Evolutionary conservation across 2,113 vertebrate genomes (phyloP), one percentile per base, ranked within the genome.

Genomic region (Onychostoma macrolepis): DNA sequence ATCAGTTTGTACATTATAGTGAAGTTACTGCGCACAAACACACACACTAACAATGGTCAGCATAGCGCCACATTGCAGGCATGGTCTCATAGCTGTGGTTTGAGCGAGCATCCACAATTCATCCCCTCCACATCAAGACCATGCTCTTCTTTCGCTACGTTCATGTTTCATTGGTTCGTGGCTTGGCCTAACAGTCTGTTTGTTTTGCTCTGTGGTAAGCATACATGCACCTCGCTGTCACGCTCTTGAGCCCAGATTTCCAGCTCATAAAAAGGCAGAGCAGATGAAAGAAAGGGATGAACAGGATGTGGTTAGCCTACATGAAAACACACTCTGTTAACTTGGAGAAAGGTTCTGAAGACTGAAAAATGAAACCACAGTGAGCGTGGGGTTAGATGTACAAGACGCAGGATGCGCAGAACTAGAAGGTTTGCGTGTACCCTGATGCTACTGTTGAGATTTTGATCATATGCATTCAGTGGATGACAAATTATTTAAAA

Each of bases 261-360:
- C 41, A 63, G 28, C n/a, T 26, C 79, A 28, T 41, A 3, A 58
- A 67, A 53, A 78, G 41, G 61, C 41, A 53, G 21, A 61, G 43
- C 26, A 86, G 67, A 80, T 67, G 21, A 80, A 65, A 71, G 67
- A 30, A 72, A 56, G 33, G 33, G 48, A 69, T 67, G 77, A 69
- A 45, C 13, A 86, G 85, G 85, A 86, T 74, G 85, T 86, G 85
- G 85, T 81, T 86, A 61, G 78, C 48, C 78, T 72, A 50, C 67
- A 86, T 45, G 38, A 82, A 41, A 72, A 86, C 11, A 21, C 78
- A 86, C 50, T 33, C 6, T 33, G 28, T 71, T 43, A 81, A 56
- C 17, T 28, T 72, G 53, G 78, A 72, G 38, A 86, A 72, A 80
- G 85, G 85, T 61, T 67, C 41, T 45, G 63, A 33, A 1, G 85